These are phyloP conservation scores for Amphimallon solstitiale DNA, from an alignment of 2,888 invertebrate species.

Conservation along the genomic window DNA sequence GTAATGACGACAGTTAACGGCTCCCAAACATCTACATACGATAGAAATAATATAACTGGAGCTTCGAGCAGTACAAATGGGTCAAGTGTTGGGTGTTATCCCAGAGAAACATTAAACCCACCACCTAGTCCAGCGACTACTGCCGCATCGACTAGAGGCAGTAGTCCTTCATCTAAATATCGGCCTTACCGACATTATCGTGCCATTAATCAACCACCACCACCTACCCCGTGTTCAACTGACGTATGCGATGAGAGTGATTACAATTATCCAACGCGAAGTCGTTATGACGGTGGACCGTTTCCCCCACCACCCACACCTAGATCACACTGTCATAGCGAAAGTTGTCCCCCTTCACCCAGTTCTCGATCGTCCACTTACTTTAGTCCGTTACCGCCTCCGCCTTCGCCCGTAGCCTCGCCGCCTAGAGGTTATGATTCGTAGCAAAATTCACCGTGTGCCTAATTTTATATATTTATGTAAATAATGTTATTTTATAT, in stretches of 20 bases:
- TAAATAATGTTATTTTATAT: constrained; percentile 37
- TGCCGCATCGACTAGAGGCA: constrained; percentile 67
- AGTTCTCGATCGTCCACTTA: constrained; percentile 82
- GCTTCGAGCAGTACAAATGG: constrained; percentile 77
- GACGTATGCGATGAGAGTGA: constrained; percentile 94
- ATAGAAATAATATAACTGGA: constrained; percentile 72
- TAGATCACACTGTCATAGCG: constrained; percentile 79
- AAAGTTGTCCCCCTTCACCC: constrained; percentile 73
- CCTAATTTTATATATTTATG: constrained; percentile 38
- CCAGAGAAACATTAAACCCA: constrained; percentile 88
- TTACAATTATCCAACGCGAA: constrained; percentile 71
- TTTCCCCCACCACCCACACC: constrained; percentile 83
- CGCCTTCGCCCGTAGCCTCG: constrained; percentile 83
- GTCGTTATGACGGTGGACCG: constrained; percentile 65
- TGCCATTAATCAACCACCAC: constrained; percentile 85
- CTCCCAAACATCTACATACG: constrained; percentile 73
- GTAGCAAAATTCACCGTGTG: constrained; percentile 42
- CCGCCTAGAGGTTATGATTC: constrained; percentile 63
- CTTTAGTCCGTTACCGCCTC: constrained; percentile 84
- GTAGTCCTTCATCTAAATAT: constrained; percentile 71
- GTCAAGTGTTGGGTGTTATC: constrained; percentile 70
- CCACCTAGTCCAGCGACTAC: constrained; percentile 91
- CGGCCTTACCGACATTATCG: constrained; percentile 77
- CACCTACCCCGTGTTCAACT: constrained; percentile 94
- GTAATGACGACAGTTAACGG: constrained; percentile 74